Evolutionary conservation across 2,113 vertebrate species (phyloP), one percentile per base, ranked within the genome.

Genomic region (Tachuris rubrigastra): DNA sequence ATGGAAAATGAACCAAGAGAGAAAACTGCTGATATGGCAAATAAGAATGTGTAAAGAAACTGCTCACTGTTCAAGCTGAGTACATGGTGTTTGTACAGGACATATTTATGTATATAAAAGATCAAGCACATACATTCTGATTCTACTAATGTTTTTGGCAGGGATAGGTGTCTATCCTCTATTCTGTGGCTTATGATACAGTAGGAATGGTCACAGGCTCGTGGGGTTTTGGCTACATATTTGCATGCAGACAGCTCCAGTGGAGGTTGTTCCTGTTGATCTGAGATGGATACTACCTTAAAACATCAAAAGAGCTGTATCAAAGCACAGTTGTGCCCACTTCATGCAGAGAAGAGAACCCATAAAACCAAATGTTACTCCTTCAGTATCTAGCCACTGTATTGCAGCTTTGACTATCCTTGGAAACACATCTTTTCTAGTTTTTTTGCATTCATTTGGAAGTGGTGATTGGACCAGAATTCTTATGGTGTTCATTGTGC

Each of bases 401-500:
- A 20, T 66, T 87, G 56, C 10, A 77, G 23, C 33, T 89, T 77
- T 77, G 55, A 35, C 15, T 59, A 1, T n/a, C 28, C 25, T 49
- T 37, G 20, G 47, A 62, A 89, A 69, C 41, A 3, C 14, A 1
- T 25, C 5, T 76, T 87, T 85, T 56, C 42, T 27, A n/a, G 17
- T 71, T 90, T 24, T 59, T 87, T 71, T 85, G 10, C 49, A 39
- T 79, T 71, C 12, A 17, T 87, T 85, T 89, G 53, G 65, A 50
- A 74, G 39, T 53, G 28, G 27, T 42, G 49, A 25, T 49, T 72
- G 73, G 41, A 63, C 33, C 47, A 50, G n/a, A 81, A 75, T 42
- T 73, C n/a, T 44, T 50, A 17, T 0, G 0, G 13, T 59, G 24
- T 28, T 78, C 18, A 6, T 68, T 5, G 5, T 78, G 7, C 60